A percentile compares a stretch with the other conserved stretches of the same genome.
phyloP scores from a whole-genome alignment of 2,113 vertebrate species.

The Dascyllus trimaculatus region DNA sequence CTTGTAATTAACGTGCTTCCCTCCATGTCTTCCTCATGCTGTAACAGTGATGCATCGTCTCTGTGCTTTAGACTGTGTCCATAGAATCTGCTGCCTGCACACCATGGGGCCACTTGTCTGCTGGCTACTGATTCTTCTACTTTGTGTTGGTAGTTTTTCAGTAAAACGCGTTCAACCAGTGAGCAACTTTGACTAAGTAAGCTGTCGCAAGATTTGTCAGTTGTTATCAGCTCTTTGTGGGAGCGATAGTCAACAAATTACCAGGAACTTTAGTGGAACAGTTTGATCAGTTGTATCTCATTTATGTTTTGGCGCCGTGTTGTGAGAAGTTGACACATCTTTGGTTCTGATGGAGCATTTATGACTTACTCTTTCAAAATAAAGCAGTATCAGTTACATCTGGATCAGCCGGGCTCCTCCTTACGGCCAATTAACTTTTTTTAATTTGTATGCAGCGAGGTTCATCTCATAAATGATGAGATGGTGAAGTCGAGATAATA shows the following conservation, averaged over 20 bases:
- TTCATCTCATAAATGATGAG: conserved; percentile 6
- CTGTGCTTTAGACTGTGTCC: neutral
- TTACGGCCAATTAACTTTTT: conserved; percentile 4
- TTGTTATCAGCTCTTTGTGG: neutral
- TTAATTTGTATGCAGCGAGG: conserved; percentile 26
- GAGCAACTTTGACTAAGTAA: neutral
- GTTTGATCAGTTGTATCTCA: neutral
- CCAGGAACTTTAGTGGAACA: neutral
- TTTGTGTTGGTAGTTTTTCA: neutral
- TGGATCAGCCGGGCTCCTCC: neutral
- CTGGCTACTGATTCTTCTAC: neutral
- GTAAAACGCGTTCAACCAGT: neutral
- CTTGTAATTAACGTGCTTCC: too few relatives aligned
- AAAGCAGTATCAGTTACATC: neutral
- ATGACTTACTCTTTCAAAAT: neutral
- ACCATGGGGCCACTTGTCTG: neutral
- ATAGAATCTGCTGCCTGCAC: neutral
- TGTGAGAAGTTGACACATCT: neutral
- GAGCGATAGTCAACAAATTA: conserved; percentile 1
- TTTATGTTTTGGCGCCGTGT: neutral
- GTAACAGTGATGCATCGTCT: too few relatives aligned
- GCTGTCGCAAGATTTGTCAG: neutral
- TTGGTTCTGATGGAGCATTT: neutral
- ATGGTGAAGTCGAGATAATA: conserved; percentile 10
- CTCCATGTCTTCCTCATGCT: too few relatives aligned